Evolutionary conservation across 2,888 invertebrate species (phyloP).

Genomic region (Mactromeris polynyma): DNA sequence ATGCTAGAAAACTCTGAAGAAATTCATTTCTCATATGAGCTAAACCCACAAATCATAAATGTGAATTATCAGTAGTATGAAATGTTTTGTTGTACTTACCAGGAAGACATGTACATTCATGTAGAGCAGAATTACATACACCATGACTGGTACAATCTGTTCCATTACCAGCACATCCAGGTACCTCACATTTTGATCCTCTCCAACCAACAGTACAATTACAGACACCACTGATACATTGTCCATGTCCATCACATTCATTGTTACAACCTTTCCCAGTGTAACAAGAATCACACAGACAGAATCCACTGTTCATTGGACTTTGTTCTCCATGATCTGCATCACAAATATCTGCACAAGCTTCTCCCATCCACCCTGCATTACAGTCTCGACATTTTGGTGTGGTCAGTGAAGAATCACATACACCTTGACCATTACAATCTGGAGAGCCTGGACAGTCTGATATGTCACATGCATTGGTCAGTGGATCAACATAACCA

Average conservation of each 20-base stretch:
- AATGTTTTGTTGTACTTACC: constrained; percentile 61
- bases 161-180: constrained; percentile 74
- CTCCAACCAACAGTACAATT: constrained; percentile 75
- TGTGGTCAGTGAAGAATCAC: constrained; percentile 68
- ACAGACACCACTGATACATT: constrained; percentile 66
- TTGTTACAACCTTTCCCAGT: constrained; percentile 75
- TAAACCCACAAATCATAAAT: no score
- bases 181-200: constrained; percentile 76
- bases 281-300: constrained; percentile 74
- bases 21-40: no score
- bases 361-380: constrained; percentile 77
- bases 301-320: constrained; percentile 73
- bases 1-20: no score
- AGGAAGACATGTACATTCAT: constrained; percentile 76
- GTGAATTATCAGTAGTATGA: not conserved
- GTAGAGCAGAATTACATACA: constrained; percentile 73
- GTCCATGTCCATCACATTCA: constrained; percentile 72
- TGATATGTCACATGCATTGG: constrained; percentile 74
- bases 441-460: constrained; percentile 81
- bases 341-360: constrained; percentile 75
- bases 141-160: constrained; percentile 74
- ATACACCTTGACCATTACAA: constrained; percentile 76
- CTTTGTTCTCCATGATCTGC: constrained; percentile 69
- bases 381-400: constrained; percentile 74
- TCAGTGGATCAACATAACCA: constrained; percentile 52